Conservation (phyloP, 2,113 vertebrate genomes). For the Oreochromis tanganicae region DNA sequence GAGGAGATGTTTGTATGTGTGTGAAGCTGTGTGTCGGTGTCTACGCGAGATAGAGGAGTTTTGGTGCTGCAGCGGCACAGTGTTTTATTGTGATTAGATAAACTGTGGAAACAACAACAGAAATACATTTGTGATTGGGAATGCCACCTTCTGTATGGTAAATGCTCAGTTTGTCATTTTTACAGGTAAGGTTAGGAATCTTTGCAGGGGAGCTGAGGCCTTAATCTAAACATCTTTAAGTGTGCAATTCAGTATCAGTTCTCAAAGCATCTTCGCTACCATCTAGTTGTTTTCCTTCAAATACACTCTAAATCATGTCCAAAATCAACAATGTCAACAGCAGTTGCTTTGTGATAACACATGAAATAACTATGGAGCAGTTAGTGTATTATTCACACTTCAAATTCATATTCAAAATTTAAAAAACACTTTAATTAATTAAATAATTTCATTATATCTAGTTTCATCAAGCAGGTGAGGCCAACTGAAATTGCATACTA, state of each 20-base stretch:
- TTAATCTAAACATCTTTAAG: background rate
- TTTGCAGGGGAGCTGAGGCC: background rate
- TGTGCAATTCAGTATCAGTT: background rate
- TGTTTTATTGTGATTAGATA: background rate
- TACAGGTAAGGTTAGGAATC: background rate
- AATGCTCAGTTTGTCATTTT: background rate
- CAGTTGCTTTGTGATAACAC: background rate
- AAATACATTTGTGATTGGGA: background rate
- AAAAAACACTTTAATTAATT: background rate
- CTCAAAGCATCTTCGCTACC: background rate
- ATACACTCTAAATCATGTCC: background rate
- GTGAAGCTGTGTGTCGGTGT: background rate
- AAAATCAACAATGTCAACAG: background rate
- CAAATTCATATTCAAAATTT: background rate
- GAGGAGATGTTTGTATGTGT: background rate
- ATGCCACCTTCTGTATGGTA: background rate
- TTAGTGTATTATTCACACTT: background rate
- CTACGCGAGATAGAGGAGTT: background rate
- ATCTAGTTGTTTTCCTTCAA: background rate
- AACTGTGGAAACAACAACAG: background rate
- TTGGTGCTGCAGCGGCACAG: background rate
- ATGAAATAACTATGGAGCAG: background rate
- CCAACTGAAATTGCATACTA: background rate
- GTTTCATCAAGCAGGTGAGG: background rate
- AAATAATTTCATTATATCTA: background rate